Evolutionary conservation across 1,140 invertebrate species (phyloP).

Genomic region (Diorhabda elongata): DNA sequence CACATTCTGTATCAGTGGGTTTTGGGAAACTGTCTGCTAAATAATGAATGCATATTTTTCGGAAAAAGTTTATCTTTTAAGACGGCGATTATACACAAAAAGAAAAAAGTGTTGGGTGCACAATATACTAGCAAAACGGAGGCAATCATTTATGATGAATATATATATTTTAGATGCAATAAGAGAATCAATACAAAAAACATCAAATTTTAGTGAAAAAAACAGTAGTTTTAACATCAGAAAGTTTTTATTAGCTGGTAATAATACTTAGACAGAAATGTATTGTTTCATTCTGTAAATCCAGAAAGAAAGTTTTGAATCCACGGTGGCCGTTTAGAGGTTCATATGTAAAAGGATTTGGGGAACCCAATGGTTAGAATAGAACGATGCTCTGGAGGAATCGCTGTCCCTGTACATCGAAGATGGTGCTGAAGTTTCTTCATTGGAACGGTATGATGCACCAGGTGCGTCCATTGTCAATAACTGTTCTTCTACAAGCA

Average conservation of each 20-base stretch:
- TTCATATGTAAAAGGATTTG: neutral
- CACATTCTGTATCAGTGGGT: neutral
- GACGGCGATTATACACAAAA: neutral
- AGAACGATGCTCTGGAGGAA: neutral
- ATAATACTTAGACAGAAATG: slow-evolving; percentile 9
- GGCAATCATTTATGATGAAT: slow-evolving; percentile 13
- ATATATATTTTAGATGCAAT: slow-evolving; percentile 15
- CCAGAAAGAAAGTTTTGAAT: slow-evolving; percentile 7
- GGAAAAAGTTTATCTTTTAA: neutral
- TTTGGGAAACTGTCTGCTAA: neutral
- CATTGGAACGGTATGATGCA: slow-evolving; percentile 8
- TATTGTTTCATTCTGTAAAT: slow-evolving; percentile 11
- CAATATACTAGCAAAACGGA: slow-evolving; percentile 9
- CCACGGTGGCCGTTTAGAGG: slow-evolving; percentile 3
- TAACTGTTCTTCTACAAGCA: slow-evolving; percentile 16
- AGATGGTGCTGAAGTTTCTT: slow-evolving; percentile 1
- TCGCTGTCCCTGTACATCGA: slow-evolving; percentile 5
- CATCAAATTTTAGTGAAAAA: slow-evolving; percentile 14
- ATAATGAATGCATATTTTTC: neutral
- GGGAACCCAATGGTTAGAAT: neutral
- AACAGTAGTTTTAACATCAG: slow-evolving; percentile 13
- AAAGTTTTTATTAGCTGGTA: slow-evolving; percentile 10
- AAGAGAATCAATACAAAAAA: slow-evolving; percentile 2
- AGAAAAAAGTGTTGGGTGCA: slow-evolving; percentile 8
- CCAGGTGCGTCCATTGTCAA: slow-evolving; percentile 7